These are phyloP conservation scores for Zoroaster sp. DNA, from an alignment of 53 echinoderm and acorn worm genomes.

Conservation along the genomic window DNA sequence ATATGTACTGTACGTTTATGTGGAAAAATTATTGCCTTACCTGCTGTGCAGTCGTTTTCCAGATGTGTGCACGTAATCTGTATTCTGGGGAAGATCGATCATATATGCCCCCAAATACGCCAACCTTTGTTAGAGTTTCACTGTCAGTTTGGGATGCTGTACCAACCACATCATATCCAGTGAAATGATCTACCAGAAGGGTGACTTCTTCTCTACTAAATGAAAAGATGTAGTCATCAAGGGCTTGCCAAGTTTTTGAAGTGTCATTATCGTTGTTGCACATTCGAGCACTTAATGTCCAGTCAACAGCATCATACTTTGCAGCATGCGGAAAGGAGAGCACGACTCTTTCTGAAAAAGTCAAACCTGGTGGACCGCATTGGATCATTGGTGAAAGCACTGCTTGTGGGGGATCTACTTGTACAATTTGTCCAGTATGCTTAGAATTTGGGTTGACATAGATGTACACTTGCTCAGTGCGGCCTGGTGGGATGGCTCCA, in stretches of 20 bases:
- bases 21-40: too few relatives aligned
- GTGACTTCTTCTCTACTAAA: background rate
- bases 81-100: too few relatives aligned
- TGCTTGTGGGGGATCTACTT: background rate
- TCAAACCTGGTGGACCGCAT: conserved; percentile 6
- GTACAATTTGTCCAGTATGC: background rate
- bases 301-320: background rate
- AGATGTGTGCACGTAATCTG: too few relatives aligned
- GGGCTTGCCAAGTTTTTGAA: background rate
- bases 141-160: too few relatives aligned
- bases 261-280: background rate
- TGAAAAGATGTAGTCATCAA: background rate
- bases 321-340: conserved; percentile 12
- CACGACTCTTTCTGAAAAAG: background rate
- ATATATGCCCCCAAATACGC: too few relatives aligned
- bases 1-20: too few relatives aligned
- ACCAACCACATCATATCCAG: too few relatives aligned
- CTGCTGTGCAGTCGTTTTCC: too few relatives aligned
- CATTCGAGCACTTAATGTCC: background rate
- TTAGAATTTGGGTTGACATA: background rate
- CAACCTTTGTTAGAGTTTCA: too few relatives aligned
- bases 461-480: conserved; percentile 2
- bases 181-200: too few relatives aligned
- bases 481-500: conserved; percentile 10
- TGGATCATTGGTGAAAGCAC: too few relatives aligned